phyloP scores from a whole-genome alignment of 1,140 invertebrate species.

The Ladona fulva region DNA sequence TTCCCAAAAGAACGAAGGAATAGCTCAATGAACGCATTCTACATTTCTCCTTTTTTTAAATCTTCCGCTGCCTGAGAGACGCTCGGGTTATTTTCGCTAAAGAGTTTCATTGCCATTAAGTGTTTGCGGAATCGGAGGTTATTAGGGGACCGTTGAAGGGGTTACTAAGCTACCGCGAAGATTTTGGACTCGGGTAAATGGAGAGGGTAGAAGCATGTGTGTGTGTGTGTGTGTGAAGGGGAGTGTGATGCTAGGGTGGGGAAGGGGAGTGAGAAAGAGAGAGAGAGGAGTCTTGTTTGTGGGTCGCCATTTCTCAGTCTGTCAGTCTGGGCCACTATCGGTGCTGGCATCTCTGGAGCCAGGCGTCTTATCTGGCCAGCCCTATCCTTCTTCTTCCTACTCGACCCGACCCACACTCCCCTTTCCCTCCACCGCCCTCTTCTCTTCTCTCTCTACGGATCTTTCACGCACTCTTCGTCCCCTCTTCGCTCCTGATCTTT shows the following conservation, averaged over 20 bases:
- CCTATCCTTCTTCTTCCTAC: constrained; percentile 8
- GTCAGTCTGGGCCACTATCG: neutral
- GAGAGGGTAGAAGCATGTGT: neutral
- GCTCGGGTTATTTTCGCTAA: no score
- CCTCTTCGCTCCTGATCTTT: neutral
- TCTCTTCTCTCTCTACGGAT: neutral
- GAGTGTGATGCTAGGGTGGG: neutral
- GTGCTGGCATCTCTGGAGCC: neutral
- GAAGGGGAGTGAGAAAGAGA: neutral
- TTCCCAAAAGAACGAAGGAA: no score
- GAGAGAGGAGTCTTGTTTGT: neutral
- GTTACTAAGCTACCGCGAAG: neutral
- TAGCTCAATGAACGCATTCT: no score
- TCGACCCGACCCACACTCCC: neutral
- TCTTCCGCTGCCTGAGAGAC: no score
- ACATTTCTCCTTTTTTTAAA: no score
- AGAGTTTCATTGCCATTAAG: no score
- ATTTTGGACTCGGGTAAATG: neutral
- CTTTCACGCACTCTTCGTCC: neutral
- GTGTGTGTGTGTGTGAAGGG: neutral
- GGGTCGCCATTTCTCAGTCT: constrained; percentile 6
- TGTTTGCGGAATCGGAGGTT: no score
- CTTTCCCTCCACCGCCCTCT: neutral
- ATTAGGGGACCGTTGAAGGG: no score
- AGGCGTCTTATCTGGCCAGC: constrained; percentile 1